Evolutionary conservation across 64 coral and sea anemone species (phyloP), one percentile per base, ranked within the genome.

Genomic region (Catalaphyllia jardinei): DNA sequence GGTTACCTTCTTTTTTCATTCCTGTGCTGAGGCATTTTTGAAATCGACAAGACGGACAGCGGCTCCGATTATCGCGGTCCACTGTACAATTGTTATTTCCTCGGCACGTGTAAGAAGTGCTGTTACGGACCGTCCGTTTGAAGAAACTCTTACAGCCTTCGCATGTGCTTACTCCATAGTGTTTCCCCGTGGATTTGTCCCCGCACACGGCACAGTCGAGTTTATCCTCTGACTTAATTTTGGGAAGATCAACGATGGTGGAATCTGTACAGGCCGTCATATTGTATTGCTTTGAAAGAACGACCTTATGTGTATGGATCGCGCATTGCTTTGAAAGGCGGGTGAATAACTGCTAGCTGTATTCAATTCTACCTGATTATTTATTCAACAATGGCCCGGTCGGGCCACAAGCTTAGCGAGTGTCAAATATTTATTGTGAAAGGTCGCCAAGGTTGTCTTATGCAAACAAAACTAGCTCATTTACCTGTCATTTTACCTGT

Each of bases 131-230:
- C 10, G 95, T 97, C 19, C 95, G 87, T 29, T 97, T 97, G 49
- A 97, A 97, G 83, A 97, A 97, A 57, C 95, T 97, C 59, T 97
- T 97, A 69, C 95, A 97, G 0, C 95, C 95, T 67, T 97, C 95
- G 74, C 95, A 97, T 82, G 95, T 97, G 60, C 92, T 93, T 8
- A 97, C 95, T 49, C 95, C 95, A 29, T 97, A 97, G 28, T 97
- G 95, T 24, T 94, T 97, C 24, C 95, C 95, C 17, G 95, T 97
- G 0, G 95, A 97, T 78, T 91, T 97, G 24, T 97, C 95, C 5
- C 95, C 91, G 16, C 95, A 97, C 62, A 97, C 95, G 38, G 95
- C 95, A n/a, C 95, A 97, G 52, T 90, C 89, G 12, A 94, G 31
- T 62, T 91, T 97, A 3, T 97, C 94, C 57, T 96, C 95, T 16